phyloP scores from a whole-genome alignment of 2,113 vertebrate genomes.

The Terrapene triunguis region DNA sequence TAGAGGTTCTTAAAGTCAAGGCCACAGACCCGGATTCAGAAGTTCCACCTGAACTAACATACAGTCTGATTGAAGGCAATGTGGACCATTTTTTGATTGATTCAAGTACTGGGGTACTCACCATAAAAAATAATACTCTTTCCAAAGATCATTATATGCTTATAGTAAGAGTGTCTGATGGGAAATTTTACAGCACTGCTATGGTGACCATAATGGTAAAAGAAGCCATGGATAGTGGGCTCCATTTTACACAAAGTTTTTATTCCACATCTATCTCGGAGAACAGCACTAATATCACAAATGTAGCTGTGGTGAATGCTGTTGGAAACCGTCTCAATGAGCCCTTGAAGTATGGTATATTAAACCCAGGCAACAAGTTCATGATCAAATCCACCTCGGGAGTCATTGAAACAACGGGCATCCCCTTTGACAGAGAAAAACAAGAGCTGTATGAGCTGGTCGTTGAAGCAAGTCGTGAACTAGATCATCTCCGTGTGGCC shows the following conservation, averaged over 20 bases:
- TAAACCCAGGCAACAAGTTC: constrained; percentile 95
- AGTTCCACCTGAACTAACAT: constrained; percentile 88
- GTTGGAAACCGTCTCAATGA: constrained; percentile 95
- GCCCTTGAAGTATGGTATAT: constrained; percentile 91
- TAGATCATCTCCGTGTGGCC: constrained; percentile 90
- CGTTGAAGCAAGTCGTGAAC: constrained; percentile 93
- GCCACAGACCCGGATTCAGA: constrained; percentile 93
- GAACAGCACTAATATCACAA: constrained; percentile 90
- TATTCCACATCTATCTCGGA: constrained; percentile 94
- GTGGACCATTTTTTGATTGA: constrained; percentile 90
- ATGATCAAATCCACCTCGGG: constrained; percentile 94
- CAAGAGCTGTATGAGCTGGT: constrained; percentile 94
- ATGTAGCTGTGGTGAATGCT: constrained; percentile 93
- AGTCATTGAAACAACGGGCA: constrained; percentile 92
- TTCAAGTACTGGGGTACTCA: constrained; percentile 87
- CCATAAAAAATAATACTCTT: constrained; percentile 91
- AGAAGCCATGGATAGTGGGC: constrained; percentile 94
- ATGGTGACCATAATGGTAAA: constrained; percentile 89
- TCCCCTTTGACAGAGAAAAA: constrained; percentile 94
- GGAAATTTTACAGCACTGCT: constrained; percentile 92
- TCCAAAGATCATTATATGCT: constrained; percentile 93
- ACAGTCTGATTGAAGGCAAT: constrained; percentile 89
- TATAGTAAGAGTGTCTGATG: constrained; percentile 92
- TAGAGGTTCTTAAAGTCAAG: constrained; percentile 91
- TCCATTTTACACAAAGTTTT: constrained; percentile 89